phyloP scores from a whole-genome alignment of 2,888 invertebrate species.

The Sminthurinus aureus region DNA sequence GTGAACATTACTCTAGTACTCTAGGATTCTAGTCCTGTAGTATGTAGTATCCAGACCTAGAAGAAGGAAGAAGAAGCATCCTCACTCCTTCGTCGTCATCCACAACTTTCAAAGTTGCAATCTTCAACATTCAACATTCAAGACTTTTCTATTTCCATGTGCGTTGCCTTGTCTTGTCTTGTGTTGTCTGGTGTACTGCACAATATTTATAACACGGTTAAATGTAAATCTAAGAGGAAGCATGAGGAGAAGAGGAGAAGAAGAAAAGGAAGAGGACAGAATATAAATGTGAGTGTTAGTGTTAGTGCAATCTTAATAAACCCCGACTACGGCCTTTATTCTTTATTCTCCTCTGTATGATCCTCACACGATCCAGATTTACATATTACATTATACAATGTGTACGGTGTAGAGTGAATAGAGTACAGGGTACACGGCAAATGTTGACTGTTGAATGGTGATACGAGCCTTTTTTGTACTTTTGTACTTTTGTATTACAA shows the following conservation, averaged over 20 bases:
- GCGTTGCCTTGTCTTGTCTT: too few relatives aligned
- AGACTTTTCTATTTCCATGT: not conserved
- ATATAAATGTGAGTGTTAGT: not conserved
- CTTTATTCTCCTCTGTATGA: too few relatives aligned
- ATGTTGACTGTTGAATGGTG: not conserved
- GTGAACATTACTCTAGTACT: not conserved
- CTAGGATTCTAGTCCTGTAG: too few relatives aligned
- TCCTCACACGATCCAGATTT: too few relatives aligned
- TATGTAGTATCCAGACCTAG: not conserved
- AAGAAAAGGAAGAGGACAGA: not conserved
- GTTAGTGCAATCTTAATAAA: not conserved
- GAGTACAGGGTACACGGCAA: not conserved
- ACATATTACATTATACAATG: too few relatives aligned
- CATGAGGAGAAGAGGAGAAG: not conserved
- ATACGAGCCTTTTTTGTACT: not conserved
- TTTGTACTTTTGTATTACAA: not conserved
- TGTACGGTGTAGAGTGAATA: not conserved
- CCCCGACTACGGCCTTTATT: not conserved
- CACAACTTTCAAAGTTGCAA: not conserved
- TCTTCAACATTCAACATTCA: not conserved
- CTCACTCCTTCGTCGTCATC: not conserved
- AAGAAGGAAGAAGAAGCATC: not conserved
- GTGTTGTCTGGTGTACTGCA: too few relatives aligned
- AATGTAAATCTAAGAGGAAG: not conserved
- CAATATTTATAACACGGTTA: slow-evolving; percentile 28